Percentiles rank a stretch among this genome's conserved stretches.
phyloP scores from a whole-genome alignment of 2,888 invertebrate genomes.

The Cantharis flavilabris region DNA sequence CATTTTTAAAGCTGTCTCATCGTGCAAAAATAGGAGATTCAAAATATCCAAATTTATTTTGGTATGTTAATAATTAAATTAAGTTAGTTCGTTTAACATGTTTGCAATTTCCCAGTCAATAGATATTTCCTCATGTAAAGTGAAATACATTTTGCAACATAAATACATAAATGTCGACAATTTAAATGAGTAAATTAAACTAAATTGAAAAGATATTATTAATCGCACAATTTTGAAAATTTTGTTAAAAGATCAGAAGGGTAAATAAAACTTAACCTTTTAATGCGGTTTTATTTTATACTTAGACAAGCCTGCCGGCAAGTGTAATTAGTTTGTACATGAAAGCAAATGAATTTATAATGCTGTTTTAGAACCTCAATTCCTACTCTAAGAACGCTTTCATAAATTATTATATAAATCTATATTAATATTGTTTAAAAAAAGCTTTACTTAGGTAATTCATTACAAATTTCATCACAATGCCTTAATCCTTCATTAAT shows the following conservation, averaged over 20 bases:
- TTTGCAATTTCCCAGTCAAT: background rate
- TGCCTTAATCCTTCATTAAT: background rate
- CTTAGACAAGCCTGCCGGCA: background rate
- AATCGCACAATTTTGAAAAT: background rate
- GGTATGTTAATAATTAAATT: background rate
- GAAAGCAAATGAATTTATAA: constrained; percentile 4
- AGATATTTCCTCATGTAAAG: background rate
- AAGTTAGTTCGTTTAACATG: background rate
- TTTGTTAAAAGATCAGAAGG: background rate
- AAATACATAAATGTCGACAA: too few relatives aligned
- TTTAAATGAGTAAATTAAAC: background rate
- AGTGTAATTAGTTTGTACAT: constrained; percentile 1
- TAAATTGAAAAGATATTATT: background rate
- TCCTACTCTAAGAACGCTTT: background rate
- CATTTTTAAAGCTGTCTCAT: background rate
- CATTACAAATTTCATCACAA: background rate
- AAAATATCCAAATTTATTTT: background rate
- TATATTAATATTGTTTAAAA: background rate
- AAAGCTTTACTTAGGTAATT: background rate
- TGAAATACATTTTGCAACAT: background rate
- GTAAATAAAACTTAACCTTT: constrained; percentile 1
- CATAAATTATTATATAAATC: background rate
- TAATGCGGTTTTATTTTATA: background rate
- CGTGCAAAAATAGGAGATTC: background rate
- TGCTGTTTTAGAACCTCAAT: constrained; percentile 4